Evolutionary conservation across 2,797 vertebrate genomes (phyloP).

Genomic region (Buceros bicornis): DNA sequence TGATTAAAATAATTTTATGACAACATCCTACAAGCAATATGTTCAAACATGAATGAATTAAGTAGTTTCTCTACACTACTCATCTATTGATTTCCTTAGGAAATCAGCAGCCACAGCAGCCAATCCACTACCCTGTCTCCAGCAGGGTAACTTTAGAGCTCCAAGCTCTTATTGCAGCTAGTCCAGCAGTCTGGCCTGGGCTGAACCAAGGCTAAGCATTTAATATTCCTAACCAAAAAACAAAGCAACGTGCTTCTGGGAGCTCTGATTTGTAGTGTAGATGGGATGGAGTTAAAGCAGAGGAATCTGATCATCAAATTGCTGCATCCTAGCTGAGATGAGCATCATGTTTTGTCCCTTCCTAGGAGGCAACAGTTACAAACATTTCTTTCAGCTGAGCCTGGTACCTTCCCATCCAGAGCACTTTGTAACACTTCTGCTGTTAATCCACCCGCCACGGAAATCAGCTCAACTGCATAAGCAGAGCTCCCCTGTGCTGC

Average conservation of each 20-base stretch:
- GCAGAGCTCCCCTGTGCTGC: neutral
- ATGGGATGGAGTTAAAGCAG: neutral
- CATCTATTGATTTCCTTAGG: neutral
- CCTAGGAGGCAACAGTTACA: neutral
- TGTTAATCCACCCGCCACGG: neutral
- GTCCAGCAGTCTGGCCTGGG: neutral
- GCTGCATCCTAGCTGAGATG: neutral
- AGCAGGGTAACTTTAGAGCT: neutral
- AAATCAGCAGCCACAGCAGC: neutral
- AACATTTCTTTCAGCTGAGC: neutral
- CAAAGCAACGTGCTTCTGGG: neutral
- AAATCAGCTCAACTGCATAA: fast-evolving
- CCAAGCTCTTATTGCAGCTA: neutral
- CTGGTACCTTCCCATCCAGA: neutral
- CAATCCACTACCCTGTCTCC: neutral
- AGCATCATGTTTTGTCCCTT: neutral
- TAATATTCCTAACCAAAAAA: neutral
- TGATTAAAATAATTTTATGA: neutral
- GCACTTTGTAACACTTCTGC: fast-evolving
- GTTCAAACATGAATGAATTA: neutral
- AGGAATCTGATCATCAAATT: neutral
- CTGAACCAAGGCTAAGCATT: neutral
- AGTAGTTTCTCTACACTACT: neutral
- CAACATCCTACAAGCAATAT: neutral
- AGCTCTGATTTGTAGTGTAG: neutral